Evolutionary conservation across 2,113 vertebrate genomes (phyloP).

Genomic region (Ammodytes dubius): DNA sequence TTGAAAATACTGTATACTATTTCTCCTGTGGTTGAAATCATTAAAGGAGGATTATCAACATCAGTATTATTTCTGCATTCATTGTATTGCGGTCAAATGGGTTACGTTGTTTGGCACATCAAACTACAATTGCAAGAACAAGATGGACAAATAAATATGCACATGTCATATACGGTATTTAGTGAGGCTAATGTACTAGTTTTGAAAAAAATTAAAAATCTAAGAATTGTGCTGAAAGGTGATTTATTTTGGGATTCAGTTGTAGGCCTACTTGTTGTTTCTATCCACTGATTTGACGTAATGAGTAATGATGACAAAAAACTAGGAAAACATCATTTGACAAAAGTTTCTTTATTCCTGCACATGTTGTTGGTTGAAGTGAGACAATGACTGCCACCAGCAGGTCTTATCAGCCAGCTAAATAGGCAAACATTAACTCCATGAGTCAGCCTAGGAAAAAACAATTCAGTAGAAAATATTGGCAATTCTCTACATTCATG

Average conservation of each 20-base stretch:
- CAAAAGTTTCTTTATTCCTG: not conserved
- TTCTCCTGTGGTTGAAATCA: constrained; percentile 38
- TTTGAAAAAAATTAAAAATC: not conserved
- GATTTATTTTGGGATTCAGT: not conserved
- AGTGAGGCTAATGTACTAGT: not conserved
- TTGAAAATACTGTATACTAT: constrained; percentile 53
- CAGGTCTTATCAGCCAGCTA: not conserved
- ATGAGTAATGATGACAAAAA: not conserved
- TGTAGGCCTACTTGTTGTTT: not conserved
- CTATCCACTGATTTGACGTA: not conserved
- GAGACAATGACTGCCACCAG: not conserved
- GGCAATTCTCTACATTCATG: no score
- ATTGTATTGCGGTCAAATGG: not conserved
- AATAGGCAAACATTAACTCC: not conserved
- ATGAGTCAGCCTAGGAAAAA: not conserved
- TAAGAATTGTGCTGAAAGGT: not conserved
- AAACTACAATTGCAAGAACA: not conserved
- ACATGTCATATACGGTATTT: not conserved
- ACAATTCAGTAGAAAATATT: no score
- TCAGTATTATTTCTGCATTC: not conserved
- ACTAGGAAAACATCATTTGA: not conserved
- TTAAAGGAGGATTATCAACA: constrained; percentile 28
- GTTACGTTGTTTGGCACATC: not conserved
- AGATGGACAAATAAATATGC: not conserved
- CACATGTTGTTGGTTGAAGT: not conserved